A percentile compares a stretch with the other conserved stretches of the same genome.
Evolutionary conservation across 1,140 invertebrate genomes (phyloP).

Genomic region (Drosophila saltans): DNA sequence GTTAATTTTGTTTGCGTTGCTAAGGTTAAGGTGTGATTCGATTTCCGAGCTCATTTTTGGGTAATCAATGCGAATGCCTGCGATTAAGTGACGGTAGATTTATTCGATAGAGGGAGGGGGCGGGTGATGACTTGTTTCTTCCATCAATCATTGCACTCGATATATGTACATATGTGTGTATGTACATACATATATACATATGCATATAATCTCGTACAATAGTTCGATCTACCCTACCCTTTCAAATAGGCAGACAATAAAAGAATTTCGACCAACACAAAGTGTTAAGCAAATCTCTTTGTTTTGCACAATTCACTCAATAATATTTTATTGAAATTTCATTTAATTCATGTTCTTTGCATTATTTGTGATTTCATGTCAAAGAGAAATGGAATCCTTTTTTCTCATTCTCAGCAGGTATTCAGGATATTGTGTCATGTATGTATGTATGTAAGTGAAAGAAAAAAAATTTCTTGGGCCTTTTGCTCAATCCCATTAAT

Average conservation of each 20-base stretch:
- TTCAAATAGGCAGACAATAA: too few relatives aligned
- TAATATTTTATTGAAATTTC: background rate
- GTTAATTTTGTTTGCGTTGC: constrained; percentile 13
- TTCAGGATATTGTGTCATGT: too few relatives aligned
- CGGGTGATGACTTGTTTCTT: background rate
- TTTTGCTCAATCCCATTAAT: constrained; percentile 41
- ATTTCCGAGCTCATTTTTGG: background rate
- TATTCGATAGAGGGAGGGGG: too few relatives aligned
- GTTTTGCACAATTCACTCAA: too few relatives aligned
- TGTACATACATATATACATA: constrained; percentile 8
- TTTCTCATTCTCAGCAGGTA: background rate
- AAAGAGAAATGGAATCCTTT: background rate
- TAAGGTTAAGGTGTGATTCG: constrained; percentile 20
- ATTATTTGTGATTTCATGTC: background rate
- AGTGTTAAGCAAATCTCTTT: too few relatives aligned
- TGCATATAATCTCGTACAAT: background rate
- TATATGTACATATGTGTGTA: constrained; percentile 13
- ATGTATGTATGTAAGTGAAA: background rate
- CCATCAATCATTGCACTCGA: constrained; percentile 16
- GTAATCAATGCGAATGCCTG: constrained; percentile 15
- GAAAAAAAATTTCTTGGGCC: background rate
- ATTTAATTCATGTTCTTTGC: background rate
- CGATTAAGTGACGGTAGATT: constrained; percentile 8
- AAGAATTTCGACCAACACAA: too few relatives aligned
- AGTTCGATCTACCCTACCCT: too few relatives aligned